Conservation (phyloP, 53 echinoderm and acorn worm species). For the Stichopus horrens region DNA sequence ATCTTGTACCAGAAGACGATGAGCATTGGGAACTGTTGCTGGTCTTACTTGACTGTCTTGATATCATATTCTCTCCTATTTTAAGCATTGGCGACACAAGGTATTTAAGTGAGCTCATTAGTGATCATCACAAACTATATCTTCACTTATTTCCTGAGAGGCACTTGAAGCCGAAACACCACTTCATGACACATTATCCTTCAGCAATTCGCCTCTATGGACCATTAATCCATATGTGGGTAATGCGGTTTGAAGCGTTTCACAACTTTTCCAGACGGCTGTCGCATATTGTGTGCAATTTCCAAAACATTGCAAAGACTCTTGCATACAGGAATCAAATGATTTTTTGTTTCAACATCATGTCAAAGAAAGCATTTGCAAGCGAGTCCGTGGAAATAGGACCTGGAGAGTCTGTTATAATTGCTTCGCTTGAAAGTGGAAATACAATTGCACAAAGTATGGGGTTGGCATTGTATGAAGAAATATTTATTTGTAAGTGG, state of each 20-base stretch:
- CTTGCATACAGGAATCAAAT: conserved; percentile 28
- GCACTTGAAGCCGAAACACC: conserved; percentile 66
- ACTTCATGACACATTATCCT: conserved; percentile 59
- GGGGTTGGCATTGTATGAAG: conserved; percentile 11
- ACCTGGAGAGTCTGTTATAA: background rate
- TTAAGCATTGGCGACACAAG: conserved; percentile 50
- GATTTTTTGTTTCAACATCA: conserved; percentile 31
- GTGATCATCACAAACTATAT: conserved; percentile 61
- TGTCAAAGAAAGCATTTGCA: conserved; percentile 6
- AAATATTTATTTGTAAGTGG: conserved; percentile 27
- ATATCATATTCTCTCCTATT: conserved; percentile 49
- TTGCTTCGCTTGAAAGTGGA: background rate
- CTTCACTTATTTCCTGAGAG: conserved; percentile 54
- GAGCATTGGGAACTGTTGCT: conserved; percentile 59
- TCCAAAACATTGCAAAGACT: conserved; percentile 23
- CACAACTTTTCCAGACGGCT: conserved; percentile 38
- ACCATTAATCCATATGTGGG: conserved; percentile 34
- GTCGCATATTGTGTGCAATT: conserved; percentile 38
- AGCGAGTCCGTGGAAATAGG: conserved; percentile 6
- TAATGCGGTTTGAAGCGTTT: conserved; percentile 28
- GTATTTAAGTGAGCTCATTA: conserved; percentile 48
- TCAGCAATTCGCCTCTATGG: conserved; percentile 17
- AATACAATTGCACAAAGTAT: background rate
- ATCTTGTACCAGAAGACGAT: conserved; percentile 51
- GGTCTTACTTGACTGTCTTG: conserved; percentile 39